Base-by-base conservation (phyloP, 2,888 invertebrate genomes). In the Schizotus pectinicornis region DNA sequence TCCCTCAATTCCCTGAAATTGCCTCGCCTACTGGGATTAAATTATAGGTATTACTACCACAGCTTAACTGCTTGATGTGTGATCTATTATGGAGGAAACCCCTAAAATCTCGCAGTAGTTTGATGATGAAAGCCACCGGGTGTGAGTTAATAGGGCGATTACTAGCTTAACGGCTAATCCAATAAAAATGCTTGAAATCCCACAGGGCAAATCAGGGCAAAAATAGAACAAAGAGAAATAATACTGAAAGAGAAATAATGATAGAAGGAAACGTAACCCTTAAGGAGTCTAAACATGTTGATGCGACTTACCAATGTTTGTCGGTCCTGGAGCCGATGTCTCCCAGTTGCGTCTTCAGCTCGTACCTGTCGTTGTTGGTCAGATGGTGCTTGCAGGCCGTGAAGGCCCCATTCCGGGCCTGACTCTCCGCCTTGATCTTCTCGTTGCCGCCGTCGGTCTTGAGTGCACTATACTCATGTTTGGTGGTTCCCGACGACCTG, bases 281-380 rank as follows among this genome's bases (percentile, higher is more conserved):
- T n/a, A n/a, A n/a, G n/a, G n/a, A n/a, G n/a, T n/a, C n/a, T n/a
- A n/a, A n/a, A n/a, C n/a, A n/a, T n/a, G n/a, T n/a, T n/a, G n/a
- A n/a, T n/a, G n/a, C n/a, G n/a, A 57, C 72, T 69, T 68, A 78
- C 95, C 95, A 96, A 77, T 94, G 89, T 78, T 95, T 95, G 79
- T 91, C 91, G 49, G 89, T 83, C 51, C 95, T 85, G 36, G 91
- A 92, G 7, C 95, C 95, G 62, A 95, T 89, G 64, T 89, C 86
- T 72, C 89, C 88, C 63, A 95, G 83, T 72, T 93, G 91, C 48
- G 90, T 87, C 68, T 91, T 84, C 65, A 93, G 84, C 69, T 88
- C 88, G 76, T 94, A 95, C 68, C 94, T 84, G 51, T 86, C 84
- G 65, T 84, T 85, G 62, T 85, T 82, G 38, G 84, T 84, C 63